Conservation (phyloP, 2,113 vertebrate genomes). For the Notothenia coriiceps region DNA sequence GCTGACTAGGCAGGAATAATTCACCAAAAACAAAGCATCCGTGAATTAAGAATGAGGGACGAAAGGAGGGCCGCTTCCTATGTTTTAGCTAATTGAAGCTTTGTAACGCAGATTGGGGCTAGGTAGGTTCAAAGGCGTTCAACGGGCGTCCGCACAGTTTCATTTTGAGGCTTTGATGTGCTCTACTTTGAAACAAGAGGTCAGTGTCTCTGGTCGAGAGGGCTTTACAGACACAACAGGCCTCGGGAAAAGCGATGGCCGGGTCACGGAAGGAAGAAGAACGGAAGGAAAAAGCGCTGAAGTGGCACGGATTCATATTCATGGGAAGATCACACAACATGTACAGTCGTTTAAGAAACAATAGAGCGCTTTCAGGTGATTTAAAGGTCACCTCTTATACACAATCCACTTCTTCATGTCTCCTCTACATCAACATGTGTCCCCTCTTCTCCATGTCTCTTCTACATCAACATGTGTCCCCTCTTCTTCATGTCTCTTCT, state of each 20-base stretch:
- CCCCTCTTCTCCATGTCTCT: no score
- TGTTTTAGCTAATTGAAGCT: slow-evolving; percentile 88
- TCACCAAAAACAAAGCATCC: slow-evolving; percentile 55
- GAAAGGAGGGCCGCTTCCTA: slow-evolving; percentile 38
- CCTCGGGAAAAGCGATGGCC: neutral
- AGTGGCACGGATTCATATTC: slow-evolving; percentile 74
- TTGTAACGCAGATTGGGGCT: slow-evolving; percentile 85
- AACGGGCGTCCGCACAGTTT: slow-evolving; percentile 83
- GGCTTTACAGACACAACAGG: slow-evolving; percentile 68
- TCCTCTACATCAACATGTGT: no score
- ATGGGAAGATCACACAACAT: slow-evolving; percentile 41
- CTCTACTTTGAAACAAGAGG: slow-evolving; percentile 89
- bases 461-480: no score
- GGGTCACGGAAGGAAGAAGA: slow-evolving; percentile 34
- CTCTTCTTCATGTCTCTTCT: no score
- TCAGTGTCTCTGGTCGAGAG: slow-evolving; percentile 66
- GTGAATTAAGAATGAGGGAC: slow-evolving; percentile 53
- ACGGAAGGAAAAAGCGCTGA: slow-evolving; percentile 46
- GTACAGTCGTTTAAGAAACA: neutral
- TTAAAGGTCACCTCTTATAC: neutral
- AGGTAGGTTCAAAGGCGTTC: slow-evolving; percentile 89
- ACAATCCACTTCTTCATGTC: no score
- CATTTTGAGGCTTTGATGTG: slow-evolving; percentile 93
- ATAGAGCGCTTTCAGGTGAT: neutral
- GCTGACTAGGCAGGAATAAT: slow-evolving; percentile 74